Evolutionary conservation across 2,113 vertebrate species (phyloP).

Genomic region (Zosterops hypoxanthus): DNA sequence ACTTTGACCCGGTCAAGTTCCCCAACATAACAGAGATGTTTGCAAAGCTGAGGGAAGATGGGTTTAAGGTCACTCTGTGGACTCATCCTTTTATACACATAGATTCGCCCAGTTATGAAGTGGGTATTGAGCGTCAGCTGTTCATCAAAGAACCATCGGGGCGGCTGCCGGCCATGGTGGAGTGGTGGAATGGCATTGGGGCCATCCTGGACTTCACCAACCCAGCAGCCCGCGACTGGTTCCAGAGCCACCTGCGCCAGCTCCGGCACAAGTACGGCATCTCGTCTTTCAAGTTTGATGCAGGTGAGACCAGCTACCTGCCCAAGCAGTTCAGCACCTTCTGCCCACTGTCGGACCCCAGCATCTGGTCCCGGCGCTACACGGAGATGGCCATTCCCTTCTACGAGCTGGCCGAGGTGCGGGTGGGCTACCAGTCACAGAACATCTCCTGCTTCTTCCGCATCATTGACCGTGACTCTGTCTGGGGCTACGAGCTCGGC

Average conservation of each 20-base stretch:
- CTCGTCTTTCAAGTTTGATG: slow-evolving; percentile 93
- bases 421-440: background rate
- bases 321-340: slow-evolving; percentile 89
- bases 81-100: background rate
- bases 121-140: background rate
- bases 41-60: slow-evolving; percentile 7
- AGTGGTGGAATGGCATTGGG: slow-evolving; percentile 88
- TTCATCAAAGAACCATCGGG: background rate
- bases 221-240: slow-evolving; percentile 89
- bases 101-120: fast-evolving
- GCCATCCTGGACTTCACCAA: slow-evolving; percentile 93
- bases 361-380: slow-evolving; percentile 59
- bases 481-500: background rate
- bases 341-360: slow-evolving; percentile 84
- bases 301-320: slow-evolving; percentile 91
- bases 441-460: slow-evolving; percentile 14
- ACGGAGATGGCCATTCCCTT: background rate
- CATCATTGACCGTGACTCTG: background rate
- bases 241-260: slow-evolving; percentile 81
- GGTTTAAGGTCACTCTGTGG: slow-evolving; percentile 32
- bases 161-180: background rate
- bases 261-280: slow-evolving; percentile 85
- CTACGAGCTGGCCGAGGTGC: background rate
- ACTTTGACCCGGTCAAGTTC: background rate
- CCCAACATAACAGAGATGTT: slow-evolving; percentile 15